phyloP scores from a whole-genome alignment of 2,113 vertebrate species.

The Orientallactaga bullata region DNA sequence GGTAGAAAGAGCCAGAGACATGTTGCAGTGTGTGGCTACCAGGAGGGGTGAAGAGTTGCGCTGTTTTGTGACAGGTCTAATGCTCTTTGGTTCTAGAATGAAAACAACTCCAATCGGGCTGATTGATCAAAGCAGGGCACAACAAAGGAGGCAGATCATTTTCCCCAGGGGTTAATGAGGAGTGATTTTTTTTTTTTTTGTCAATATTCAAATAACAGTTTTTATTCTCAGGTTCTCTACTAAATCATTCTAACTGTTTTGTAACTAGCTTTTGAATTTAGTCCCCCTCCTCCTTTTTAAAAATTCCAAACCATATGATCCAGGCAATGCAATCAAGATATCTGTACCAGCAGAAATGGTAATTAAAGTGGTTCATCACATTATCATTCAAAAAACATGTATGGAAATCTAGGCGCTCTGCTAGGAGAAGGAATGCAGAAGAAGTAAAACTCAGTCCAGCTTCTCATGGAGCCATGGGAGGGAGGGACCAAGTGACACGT shows the following conservation, averaged over 20 bases:
- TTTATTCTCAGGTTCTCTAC: conserved; percentile 27
- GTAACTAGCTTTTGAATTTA: conserved; percentile 35
- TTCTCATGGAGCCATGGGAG: no score
- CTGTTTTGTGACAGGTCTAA: not conserved
- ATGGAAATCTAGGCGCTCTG: not conserved
- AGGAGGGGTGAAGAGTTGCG: not conserved
- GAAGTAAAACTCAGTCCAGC: not conserved
- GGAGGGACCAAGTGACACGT: not conserved
- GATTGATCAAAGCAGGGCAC: not conserved
- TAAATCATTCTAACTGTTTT: conserved; percentile 1
- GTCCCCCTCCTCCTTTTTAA: not conserved
- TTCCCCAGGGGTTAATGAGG: not conserved
- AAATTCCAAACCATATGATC: not conserved
- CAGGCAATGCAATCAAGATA: not conserved
- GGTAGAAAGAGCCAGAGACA: not conserved
- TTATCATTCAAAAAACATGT: not conserved
- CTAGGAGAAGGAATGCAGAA: not conserved
- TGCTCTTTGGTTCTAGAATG: not conserved
- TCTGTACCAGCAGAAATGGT: not conserved
- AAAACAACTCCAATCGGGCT: not conserved
- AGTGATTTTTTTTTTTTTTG: not conserved
- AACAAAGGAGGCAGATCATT: not conserved
- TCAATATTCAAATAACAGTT: conserved; percentile 39
- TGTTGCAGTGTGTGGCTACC: not conserved
- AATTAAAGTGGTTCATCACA: not conserved